phyloP scores from a whole-genome alignment of 2,888 invertebrate genomes.

The Mesodorylaimus sp. region DNA sequence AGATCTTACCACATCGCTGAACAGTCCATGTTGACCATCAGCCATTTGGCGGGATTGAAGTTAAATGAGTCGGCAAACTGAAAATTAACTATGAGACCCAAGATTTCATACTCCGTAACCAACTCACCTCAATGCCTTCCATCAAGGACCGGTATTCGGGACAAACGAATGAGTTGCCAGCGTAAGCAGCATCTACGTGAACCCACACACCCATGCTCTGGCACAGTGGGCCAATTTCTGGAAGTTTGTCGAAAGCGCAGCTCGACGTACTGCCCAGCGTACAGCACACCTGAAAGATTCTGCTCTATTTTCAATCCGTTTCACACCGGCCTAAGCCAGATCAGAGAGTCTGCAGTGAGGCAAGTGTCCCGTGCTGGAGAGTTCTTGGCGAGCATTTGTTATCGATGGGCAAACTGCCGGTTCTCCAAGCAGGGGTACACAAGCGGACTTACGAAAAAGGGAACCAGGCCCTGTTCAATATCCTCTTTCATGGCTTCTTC shows the following conservation, averaged over 20 bases:
- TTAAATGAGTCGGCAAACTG: conserved; percentile 46
- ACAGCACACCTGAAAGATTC: conserved; percentile 55
- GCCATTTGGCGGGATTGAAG: conserved; percentile 95
- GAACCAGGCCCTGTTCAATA: conserved; percentile 19
- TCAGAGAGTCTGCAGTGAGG: too few species aligned
- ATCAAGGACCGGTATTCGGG: conserved; percentile 82
- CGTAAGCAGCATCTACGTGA: conserved; percentile 93
- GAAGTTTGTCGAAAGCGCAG: conserved; percentile 82
- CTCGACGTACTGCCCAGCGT: conserved; percentile 91
- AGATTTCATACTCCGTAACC: neutral
- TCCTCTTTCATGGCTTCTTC: conserved; percentile 39
- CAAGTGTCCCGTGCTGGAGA: too few species aligned
- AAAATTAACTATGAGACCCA: neutral
- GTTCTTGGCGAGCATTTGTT: neutral
- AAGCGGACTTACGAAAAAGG: conserved; percentile 21
- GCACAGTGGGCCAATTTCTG: conserved; percentile 46
- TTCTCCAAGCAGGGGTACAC: neutral
- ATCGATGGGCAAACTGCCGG: neutral
- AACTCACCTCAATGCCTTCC: conserved; percentile 53
- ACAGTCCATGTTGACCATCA: conserved; percentile 87
- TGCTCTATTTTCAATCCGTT: too few species aligned
- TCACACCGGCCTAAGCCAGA: too few species aligned
- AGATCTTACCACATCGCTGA: conserved; percentile 81
- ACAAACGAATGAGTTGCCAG: conserved; percentile 79
- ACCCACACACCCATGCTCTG: conserved; percentile 68